Percentiles rank a stretch among this genome's conserved stretches.
Evolutionary conservation across 2,113 vertebrate genomes (phyloP).

Genomic region (Cepphus grylle): DNA sequence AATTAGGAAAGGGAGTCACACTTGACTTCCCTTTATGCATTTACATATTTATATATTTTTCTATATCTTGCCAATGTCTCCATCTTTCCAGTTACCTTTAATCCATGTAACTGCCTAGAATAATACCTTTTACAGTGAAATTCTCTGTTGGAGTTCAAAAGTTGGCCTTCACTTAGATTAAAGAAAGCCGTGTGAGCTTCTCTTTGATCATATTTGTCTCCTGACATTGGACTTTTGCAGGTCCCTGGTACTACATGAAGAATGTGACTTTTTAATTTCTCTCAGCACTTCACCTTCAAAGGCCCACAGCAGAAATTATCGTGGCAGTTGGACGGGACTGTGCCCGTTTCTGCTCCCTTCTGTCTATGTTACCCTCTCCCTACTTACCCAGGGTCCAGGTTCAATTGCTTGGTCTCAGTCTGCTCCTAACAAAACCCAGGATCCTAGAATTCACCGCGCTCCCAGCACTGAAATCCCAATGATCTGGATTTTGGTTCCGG

Average conservation of each 20-base stretch:
- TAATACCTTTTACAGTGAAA: not conserved
- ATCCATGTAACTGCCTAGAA: slow-evolving; percentile 5
- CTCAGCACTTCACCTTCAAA: not conserved
- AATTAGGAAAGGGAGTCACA: slow-evolving; percentile 78
- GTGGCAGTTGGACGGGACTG: not conserved
- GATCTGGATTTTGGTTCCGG: not conserved
- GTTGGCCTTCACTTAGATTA: not conserved
- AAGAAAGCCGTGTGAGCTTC: not conserved
- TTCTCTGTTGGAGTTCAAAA: not conserved
- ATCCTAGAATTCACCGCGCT: not conserved
- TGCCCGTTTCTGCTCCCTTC: not conserved
- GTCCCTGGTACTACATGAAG: not conserved
- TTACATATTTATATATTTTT: slow-evolving; percentile 69
- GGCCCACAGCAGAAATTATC: not conserved
- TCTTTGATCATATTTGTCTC: not conserved
- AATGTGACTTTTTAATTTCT: not conserved
- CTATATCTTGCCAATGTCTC: slow-evolving; percentile 35
- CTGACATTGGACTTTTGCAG: not conserved
- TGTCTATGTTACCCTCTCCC: not conserved
- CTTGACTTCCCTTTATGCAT: slow-evolving; percentile 70
- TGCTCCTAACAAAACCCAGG: not conserved
- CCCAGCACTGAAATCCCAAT: not conserved
- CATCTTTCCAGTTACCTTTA: slow-evolving; percentile 43
- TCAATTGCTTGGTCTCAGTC: not conserved
- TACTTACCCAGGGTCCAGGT: not conserved